A percentile compares a stretch with the other conserved stretches of the same genome.
Evolutionary conservation across 2,797 vertebrate species (phyloP).

Genomic region (Harpagifer antarcticus): DNA sequence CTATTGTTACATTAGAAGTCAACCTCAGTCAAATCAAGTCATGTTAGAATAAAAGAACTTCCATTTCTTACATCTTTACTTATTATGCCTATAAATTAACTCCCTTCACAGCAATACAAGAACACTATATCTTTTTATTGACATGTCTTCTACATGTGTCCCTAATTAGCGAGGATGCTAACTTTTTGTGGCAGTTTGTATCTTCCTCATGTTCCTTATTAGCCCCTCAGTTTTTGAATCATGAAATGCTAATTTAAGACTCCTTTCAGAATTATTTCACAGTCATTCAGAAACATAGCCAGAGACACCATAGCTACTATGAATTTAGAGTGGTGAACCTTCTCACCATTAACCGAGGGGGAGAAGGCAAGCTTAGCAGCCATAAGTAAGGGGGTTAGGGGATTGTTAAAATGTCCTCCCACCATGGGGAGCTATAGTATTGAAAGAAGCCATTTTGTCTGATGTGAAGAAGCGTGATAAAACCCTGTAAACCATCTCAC

Average conservation of each 20-base stretch:
- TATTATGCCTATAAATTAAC: background rate
- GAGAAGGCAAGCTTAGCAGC: background rate
- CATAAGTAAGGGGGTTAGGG: background rate
- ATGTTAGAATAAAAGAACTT: too few relatives aligned
- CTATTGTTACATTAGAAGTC: too few relatives aligned
- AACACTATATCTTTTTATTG: background rate
- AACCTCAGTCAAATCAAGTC: too few relatives aligned
- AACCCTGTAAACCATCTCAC: constrained; percentile 15
- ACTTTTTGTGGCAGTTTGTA: background rate
- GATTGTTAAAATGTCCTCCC: background rate
- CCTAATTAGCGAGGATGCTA: background rate
- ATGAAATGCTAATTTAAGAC: background rate
- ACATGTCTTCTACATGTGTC: background rate
- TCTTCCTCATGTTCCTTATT: background rate
- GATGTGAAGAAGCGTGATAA: constrained; percentile 10
- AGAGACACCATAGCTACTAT: background rate
- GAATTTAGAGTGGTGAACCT: background rate
- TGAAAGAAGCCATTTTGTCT: constrained; percentile 13
- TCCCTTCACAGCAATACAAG: background rate
- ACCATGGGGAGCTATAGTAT: background rate
- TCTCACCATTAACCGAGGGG: background rate
- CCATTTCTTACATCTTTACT: background rate
- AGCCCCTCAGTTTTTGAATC: background rate
- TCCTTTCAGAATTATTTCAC: background rate
- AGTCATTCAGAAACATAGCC: background rate